Base-by-base conservation (phyloP, 2,113 vertebrate genomes). In the Reinhardtius hippoglossoides region DNA sequence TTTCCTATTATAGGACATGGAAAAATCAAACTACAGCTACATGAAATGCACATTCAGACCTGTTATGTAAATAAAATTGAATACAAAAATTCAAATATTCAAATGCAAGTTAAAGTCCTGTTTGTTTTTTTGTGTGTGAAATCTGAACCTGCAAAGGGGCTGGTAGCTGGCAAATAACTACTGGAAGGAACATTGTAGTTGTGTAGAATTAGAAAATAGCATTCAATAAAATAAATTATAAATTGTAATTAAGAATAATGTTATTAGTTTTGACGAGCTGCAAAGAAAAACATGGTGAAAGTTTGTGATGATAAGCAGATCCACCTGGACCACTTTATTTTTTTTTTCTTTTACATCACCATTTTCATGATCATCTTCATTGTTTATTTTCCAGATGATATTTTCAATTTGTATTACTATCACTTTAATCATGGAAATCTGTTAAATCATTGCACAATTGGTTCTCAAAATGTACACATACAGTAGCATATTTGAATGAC, bases 401-500 rank as follows among this genome's bases (percentile, higher is more conserved):
- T 85, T 87, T 83, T 86, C 65, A 78, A 65, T 88, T 89, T 80
- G 83, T 88, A 80, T 88, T 85, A 91, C 82, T 87, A 82, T 92
- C 90, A 87, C 88, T 89, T 89, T 87, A 87, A 76, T 91, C 85
- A 87, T 90, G 86, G 80, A 90, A 87, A 91, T 90, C 82, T 89
- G 85, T 85, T 88, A 85, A 90, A 90, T 94, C 91, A 84, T 92
- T 92, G 89, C 92, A 92, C 92, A 91, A 87, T 87, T 91, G 85
- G 81, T 91, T 91, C 78, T 94, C 91, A 89, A 92, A 94, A 93
- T 93, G 71, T 93, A 91, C 91, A 94, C 93, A 86, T 91, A 94
- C 92, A 91, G 85, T 88, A 91, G 92, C 88, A 89, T 93, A 92
- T 93, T 91, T 91, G 76, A 92, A 92, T 89, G 86, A 93, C 87